Base-by-base conservation (phyloP, 1,140 invertebrate genomes). In the Caenorhabditis tropicalis region DNA sequence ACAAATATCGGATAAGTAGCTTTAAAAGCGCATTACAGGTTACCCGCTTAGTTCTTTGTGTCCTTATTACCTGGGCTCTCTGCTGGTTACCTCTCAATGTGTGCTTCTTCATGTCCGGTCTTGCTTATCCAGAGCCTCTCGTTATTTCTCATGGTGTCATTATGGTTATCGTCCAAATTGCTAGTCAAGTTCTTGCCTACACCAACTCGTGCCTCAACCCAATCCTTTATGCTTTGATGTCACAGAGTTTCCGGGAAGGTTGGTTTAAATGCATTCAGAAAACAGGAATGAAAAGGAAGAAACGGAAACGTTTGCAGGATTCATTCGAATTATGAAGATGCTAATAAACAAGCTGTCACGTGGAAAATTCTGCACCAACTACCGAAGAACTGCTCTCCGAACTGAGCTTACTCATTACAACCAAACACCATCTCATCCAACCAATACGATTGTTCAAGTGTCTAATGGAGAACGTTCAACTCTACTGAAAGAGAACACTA, bases 121-220 rank as follows among this genome's bases (percentile, higher is more conserved):
- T 90, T 53, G 87, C 90, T 19, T 90, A 90, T 60, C 90, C 89
- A 15, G 88, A 90, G 21, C 90, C 88, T 15, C 80, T 90, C 16
- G 89, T 90, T n/a, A 82, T 89, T 15, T 85, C 80, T 80, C 87
- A 88, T 36, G 89, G 89, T 3, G 90, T 91, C 24, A 86, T 82
- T 1, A 87, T 88, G 65, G 89, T 90, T 5, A 88, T 90, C 36
- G 51, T 91, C 12, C 89, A 90, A 83, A 90, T 90, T 33, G 87
- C 86, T 12, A 91, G 89, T 80, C 90, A 91, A 82, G 89, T 89
- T 19, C 92, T 98, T 79, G 96, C 96, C 3, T 98, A 98, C 92
- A 95, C 95, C 91, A 98, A 97, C 92, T 96, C 95, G 86, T 97
- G 96, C 90, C 94, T 98, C 84, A 98, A 98, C 91, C 96, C 96